Evolutionary conservation across 2,797 vertebrate species (phyloP).

Genomic region (Ptychadena robeensis): DNA sequence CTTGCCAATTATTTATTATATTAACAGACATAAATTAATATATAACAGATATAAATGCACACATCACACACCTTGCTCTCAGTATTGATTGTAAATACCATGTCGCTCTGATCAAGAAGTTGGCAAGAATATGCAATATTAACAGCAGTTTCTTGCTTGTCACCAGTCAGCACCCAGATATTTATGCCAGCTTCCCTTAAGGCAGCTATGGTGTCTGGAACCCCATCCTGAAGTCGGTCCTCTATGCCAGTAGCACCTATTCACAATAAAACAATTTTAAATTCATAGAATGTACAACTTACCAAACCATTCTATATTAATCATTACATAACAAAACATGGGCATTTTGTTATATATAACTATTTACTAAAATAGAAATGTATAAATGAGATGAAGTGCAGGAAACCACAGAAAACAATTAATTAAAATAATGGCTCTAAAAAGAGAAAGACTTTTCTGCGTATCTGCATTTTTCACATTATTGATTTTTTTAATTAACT

Average conservation of each 20-base stretch:
- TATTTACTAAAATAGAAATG: neutral
- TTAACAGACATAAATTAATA: neutral
- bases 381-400: neutral
- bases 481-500: neutral
- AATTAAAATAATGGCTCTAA: neutral
- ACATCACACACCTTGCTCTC: conserved; percentile 80
- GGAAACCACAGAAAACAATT: neutral
- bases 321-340: too few relatives aligned
- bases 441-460: neutral
- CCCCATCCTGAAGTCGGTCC: conserved; percentile 91
- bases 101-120: conserved; percentile 85
- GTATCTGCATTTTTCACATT: neutral
- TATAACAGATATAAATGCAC: neutral
- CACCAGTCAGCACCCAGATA: conserved; percentile 94
- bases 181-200: conserved; percentile 89
- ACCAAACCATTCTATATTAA: too few relatives aligned
- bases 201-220: conserved; percentile 86
- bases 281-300: too few relatives aligned
- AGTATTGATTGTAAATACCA: conserved; percentile 90
- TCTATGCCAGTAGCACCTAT: conserved; percentile 94
- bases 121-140: conserved; percentile 93
- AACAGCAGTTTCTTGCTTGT: conserved; percentile 94
- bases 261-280: conserved; percentile 20
- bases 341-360: neutral
- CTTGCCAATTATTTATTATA: too few relatives aligned